A percentile compares a stretch with the other conserved stretches of the same genome.
Evolutionary conservation across 2,797 vertebrate species (phyloP).

Genomic region (Periophthalmus magnuspinnatus): DNA sequence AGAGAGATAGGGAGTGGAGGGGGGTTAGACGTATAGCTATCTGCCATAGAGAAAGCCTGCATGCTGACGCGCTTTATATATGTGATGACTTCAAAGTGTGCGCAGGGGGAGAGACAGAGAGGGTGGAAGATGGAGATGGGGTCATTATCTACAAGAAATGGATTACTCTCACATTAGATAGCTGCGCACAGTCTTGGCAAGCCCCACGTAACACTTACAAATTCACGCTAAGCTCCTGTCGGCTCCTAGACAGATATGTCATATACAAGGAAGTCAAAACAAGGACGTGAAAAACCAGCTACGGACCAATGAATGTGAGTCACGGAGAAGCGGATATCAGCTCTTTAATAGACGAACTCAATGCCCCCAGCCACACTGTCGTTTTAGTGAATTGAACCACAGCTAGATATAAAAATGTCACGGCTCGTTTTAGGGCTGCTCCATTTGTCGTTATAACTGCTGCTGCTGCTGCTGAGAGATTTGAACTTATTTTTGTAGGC

Average conservation of each 20-base stretch:
- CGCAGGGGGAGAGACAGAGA: conserved; percentile 22
- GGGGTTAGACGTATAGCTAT: conserved; percentile 22
- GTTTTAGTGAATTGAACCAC: not conserved
- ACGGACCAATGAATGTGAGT: conserved; percentile 1
- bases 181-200: conserved; percentile 61
- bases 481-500: not conserved
- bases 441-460: not conserved
- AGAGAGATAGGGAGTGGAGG: not conserved
- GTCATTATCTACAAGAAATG: conserved; percentile 78
- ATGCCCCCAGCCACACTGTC: not conserved
- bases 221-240: conserved; percentile 46
- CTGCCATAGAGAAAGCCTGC: conserved; percentile 45
- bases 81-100: conserved; percentile 67
- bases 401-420: not conserved
- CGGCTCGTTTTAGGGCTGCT: not conserved
- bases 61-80: conserved; percentile 64
- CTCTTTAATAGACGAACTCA: not conserved
- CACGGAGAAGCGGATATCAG: not conserved
- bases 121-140: conserved; percentile 51
- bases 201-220: conserved; percentile 24
- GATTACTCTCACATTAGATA: conserved; percentile 81
- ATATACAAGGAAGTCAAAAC: conserved; percentile 52
- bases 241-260: conserved; percentile 40
- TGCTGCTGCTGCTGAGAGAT: not conserved
- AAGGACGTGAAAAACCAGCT: conserved; percentile 48